Conservation (phyloP, 2,113 vertebrate genomes). For the Lampris megalopsis region DNA sequence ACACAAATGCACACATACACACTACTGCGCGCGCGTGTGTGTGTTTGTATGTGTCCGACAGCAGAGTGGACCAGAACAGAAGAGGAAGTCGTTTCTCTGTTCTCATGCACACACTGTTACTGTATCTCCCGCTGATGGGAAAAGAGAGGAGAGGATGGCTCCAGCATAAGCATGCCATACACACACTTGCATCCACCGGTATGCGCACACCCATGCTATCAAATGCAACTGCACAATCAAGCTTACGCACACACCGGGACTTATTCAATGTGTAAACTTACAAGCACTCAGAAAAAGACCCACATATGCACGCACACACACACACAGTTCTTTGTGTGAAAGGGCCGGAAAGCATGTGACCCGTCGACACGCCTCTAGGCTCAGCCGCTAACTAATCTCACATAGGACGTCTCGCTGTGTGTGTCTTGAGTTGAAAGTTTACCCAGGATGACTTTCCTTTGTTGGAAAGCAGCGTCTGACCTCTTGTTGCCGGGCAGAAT, state of each 20-base stretch:
- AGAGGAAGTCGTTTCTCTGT: too few relatives aligned
- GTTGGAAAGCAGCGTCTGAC: constrained; percentile 17
- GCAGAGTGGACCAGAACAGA: too few relatives aligned
- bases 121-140: too few relatives aligned
- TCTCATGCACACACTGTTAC: too few relatives aligned
- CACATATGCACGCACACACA: neutral
- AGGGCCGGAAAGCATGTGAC: constrained; percentile 31
- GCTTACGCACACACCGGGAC: neutral
- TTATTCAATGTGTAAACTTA: neutral
- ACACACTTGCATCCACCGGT: neutral
- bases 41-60: too few relatives aligned
- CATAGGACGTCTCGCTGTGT: neutral
- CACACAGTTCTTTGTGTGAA: constrained; percentile 25
- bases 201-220: neutral
- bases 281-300: constrained; percentile 8
- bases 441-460: constrained; percentile 48
- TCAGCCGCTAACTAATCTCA: constrained; percentile 40
- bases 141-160: too few relatives aligned
- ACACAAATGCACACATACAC: neutral
- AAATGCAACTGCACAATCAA: neutral
- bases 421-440: constrained; percentile 37
- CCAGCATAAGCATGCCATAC: too few relatives aligned
- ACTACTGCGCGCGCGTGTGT: neutral
- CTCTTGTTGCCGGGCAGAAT: constrained; percentile 2
- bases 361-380: constrained; percentile 25